Evolutionary conservation across 2,797 vertebrate species (phyloP).

Genomic region (Phoeniculus purpureus): DNA sequence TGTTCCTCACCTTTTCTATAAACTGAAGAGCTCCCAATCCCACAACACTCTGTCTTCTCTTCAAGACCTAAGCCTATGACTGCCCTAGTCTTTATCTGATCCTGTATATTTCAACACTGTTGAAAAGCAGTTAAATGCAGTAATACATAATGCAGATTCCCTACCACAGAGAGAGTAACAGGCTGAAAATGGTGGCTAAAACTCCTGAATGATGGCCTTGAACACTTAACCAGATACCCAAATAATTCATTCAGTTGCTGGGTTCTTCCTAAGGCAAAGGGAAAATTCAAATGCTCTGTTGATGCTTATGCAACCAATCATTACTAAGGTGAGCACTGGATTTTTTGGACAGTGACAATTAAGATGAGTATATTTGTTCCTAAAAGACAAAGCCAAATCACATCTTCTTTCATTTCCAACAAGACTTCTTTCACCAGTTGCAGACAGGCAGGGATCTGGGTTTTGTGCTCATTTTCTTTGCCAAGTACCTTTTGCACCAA

Average conservation of each 20-base stretch:
- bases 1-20: not conserved
- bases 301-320: not conserved
- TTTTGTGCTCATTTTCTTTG: not conserved
- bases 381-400: not conserved
- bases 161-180: not conserved
- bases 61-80: not conserved
- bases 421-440: not conserved
- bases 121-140: not conserved
- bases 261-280: not conserved
- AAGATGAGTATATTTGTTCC: not conserved
- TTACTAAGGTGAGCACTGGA: not conserved
- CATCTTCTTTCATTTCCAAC: not conserved
- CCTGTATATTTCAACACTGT: not conserved
- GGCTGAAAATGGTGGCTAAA: not conserved
- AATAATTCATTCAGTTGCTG: not conserved
- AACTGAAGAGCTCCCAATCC: not conserved
- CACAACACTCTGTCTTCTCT: not conserved
- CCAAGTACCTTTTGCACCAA: not conserved
- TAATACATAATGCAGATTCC: not conserved
- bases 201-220: not conserved
- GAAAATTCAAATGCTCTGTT: not conserved
- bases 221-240: not conserved
- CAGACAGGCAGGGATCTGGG: not conserved
- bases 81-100: not conserved
- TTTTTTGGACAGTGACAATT: not conserved